phyloP scores from a whole-genome alignment of 2,113 vertebrate genomes.

The Chionis minor region DNA sequence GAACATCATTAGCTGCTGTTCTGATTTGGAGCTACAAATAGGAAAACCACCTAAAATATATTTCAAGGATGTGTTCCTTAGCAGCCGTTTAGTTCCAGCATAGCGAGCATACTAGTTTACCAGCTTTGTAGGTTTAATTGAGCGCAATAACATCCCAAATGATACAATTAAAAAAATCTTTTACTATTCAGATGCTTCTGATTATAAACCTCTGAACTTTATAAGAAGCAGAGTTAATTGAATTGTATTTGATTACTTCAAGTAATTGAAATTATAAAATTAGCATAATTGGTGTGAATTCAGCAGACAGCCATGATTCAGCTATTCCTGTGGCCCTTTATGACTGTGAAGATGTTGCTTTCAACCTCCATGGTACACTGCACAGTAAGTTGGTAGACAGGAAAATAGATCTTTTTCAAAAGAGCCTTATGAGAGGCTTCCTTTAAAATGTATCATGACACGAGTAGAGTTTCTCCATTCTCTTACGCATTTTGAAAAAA shows the following conservation, averaged over 20 bases:
- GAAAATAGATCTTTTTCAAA: not conserved
- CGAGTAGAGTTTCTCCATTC: not conserved
- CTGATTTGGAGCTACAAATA: not conserved
- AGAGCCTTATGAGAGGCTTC: not conserved
- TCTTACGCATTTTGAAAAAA: not conserved
- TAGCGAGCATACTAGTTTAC: not conserved
- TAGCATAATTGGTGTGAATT: not conserved
- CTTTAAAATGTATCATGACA: not conserved
- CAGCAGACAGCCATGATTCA: not conserved
- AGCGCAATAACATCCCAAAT: not conserved
- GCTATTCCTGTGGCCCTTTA: not conserved
- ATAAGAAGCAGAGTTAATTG: not conserved
- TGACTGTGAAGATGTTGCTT: not conserved
- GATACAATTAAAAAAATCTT: not conserved
- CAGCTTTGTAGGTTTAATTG: not conserved
- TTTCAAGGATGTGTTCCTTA: not conserved
- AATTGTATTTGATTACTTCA: slow-evolving; percentile 18
- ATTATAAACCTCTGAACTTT: not conserved
- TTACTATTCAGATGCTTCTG: not conserved
- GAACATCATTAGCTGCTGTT: not conserved
- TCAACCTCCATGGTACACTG: not conserved
- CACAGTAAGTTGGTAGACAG: not conserved
- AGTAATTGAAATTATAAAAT: not conserved
- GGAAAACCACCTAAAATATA: not conserved
- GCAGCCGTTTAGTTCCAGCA: not conserved